Percentiles rank a stretch among this genome's conserved stretches.
Evolutionary conservation across 2,888 invertebrate species (phyloP).

Genomic region (Papilio elwesi): DNA sequence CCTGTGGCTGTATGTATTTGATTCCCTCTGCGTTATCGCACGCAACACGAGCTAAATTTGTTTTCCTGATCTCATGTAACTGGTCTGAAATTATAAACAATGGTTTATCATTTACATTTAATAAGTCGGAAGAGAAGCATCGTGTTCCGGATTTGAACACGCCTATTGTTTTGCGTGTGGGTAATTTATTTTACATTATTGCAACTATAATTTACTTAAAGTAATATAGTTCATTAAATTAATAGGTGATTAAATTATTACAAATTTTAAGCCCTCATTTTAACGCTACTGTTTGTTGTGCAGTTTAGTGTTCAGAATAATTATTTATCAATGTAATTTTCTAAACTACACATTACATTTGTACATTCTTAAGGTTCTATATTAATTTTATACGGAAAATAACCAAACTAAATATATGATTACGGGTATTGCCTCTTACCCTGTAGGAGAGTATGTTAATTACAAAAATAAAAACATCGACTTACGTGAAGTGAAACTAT

Average conservation of each 20-base stretch:
- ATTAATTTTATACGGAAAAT: too few species aligned
- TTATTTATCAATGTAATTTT: too few species aligned
- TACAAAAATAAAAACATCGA: constrained; percentile 14
- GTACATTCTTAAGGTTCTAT: too few species aligned
- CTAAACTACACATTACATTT: too few species aligned
- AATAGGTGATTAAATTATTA: too few species aligned
- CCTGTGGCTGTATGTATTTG: constrained; percentile 66
- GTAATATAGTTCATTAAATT: neutral
- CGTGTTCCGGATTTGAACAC: constrained; percentile 22
- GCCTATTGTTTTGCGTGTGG: neutral
- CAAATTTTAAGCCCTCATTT: too few species aligned
- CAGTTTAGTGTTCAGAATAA: too few species aligned
- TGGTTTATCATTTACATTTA: constrained; percentile 28
- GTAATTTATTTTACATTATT: neutral
- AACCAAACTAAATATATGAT: neutral
- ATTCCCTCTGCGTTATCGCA: constrained; percentile 70
- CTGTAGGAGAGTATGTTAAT: neutral
- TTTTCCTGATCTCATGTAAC: constrained; percentile 66
- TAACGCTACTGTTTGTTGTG: too few species aligned
- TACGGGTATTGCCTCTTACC: neutral
- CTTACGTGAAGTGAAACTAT: constrained; percentile 66
- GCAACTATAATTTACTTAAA: neutral
- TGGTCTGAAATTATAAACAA: constrained; percentile 56
- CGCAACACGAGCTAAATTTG: constrained; percentile 65
- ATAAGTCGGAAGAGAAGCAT: constrained; percentile 31